Evolutionary conservation across 1,140 invertebrate genomes (phyloP), one percentile per base, ranked within the genome.

Genomic region (Tetramorium parvispinum): DNA sequence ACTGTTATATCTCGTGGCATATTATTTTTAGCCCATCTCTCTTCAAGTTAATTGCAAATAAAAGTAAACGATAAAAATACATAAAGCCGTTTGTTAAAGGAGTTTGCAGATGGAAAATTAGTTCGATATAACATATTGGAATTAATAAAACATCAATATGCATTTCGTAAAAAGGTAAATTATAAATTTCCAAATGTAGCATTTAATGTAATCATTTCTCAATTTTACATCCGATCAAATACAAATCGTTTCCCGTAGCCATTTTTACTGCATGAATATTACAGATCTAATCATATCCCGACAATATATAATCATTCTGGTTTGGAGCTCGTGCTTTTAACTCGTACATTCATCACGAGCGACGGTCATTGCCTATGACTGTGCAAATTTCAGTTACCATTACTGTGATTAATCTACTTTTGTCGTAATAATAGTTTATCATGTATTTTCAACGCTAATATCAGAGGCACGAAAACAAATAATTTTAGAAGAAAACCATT

Each of bases 1-100:
- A 6, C 3, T 46, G n/a, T 78, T 61, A 49, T 21, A 43, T 18
- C 13, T 59, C 53, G 46, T 43, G 11, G 40, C 16, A 37, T 43
- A 13, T 46, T 83, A 83, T 71, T 83, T 83, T 83, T 73, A 83
- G 13, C 46, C 5, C 1, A 13, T 11, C 21, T 81, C 27, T 81
- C 32, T 59, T 27, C 11, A 46, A 37, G 27, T 51, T 13, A 37
- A 55, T 21, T 66, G 40, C 24, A 53, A 46, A 21, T 51, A 37
- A 79, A 79, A 66, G 27, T 78, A 66, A 53, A 53, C 10, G 6
- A 40, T 49, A 66, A 49, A 37, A 63, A 49, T 49, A 78, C 2
- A 37, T 32, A 10, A 27, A 46, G 16, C 16, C 18, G 51, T 53
- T n/a, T n/a, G n/a, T n/a, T n/a, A n/a, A n/a, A 65, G 0, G 7